Evolutionary conservation across 1,140 invertebrate species (phyloP).

Genomic region (Ladona fulva): DNA sequence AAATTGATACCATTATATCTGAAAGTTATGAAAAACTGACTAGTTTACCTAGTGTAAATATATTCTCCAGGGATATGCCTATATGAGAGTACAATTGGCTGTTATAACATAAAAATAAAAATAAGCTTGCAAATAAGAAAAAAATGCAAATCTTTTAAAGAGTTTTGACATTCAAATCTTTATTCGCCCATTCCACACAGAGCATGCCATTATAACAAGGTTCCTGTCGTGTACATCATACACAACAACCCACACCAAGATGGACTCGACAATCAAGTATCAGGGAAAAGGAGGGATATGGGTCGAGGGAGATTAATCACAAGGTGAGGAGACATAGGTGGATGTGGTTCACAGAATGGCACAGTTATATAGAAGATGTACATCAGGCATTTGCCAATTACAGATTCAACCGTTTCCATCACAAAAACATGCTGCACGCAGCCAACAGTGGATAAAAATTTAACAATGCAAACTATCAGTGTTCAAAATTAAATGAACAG

Average conservation of each 20-base stretch:
- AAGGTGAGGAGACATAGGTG: background rate
- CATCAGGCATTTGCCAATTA: background rate
- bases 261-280: background rate
- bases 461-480: constrained; percentile 7
- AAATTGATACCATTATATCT: too few species aligned
- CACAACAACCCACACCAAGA: background rate
- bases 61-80: too few species aligned
- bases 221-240: constrained; percentile 5
- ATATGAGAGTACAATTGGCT: too few species aligned
- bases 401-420: constrained; percentile 4
- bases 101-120: too few species aligned
- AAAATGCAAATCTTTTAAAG: background rate
- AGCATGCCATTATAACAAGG: constrained; percentile 9
- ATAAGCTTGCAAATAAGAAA: background rate
- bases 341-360: background rate
- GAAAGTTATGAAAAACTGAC: too few species aligned
- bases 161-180: constrained; percentile 1
- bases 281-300: background rate
- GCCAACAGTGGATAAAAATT: constrained; percentile 1
- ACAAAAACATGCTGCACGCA: constrained; percentile 1
- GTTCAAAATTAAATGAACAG: constrained; percentile 2
- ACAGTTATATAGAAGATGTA: background rate
- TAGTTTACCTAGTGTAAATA: too few species aligned
- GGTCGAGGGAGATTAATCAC: background rate
- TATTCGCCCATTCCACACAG: constrained; percentile 7